Percentiles rank a stretch among this genome's conserved stretches.
phyloP scores from a whole-genome alignment of 2,113 vertebrate species.

The Lepus timidus region DNA sequence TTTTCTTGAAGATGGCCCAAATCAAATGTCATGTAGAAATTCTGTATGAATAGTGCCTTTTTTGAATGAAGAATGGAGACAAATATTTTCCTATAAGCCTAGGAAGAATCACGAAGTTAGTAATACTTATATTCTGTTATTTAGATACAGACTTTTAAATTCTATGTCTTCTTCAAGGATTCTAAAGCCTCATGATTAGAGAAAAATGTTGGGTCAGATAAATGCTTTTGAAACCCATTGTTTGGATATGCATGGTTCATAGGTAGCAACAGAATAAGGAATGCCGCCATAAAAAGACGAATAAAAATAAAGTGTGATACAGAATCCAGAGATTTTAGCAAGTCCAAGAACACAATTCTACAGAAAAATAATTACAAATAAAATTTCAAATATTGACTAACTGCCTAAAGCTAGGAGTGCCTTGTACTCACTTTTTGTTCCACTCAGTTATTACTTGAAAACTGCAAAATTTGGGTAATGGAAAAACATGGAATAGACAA shows the following conservation, averaged over 20 bases:
- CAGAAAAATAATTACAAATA: neutral
- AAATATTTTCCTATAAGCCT: neutral
- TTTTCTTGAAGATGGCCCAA: conserved; percentile 5
- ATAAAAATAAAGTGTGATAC: neutral
- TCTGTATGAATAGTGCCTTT: neutral
- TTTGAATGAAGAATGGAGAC: neutral
- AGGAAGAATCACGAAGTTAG: neutral
- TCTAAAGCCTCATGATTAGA: neutral
- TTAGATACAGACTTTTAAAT: neutral
- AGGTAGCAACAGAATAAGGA: neutral
- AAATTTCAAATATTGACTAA: neutral
- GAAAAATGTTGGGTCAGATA: neutral
- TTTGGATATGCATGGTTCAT: neutral
- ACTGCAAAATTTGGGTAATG: neutral
- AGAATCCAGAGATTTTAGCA: neutral
- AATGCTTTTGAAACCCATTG: conserved; percentile 10
- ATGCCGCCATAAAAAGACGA: neutral
- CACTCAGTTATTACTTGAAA: neutral
- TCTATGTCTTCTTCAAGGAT: neutral
- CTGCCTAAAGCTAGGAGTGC: neutral
- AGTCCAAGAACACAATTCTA: neutral
- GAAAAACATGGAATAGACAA: neutral
- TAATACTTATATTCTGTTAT: neutral
- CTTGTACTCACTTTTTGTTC: neutral
- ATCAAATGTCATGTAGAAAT: neutral